Evolutionary conservation across 2,113 vertebrate species (phyloP), one percentile per base, ranked within the genome.

Genomic region (Gymnogyps californianus): DNA sequence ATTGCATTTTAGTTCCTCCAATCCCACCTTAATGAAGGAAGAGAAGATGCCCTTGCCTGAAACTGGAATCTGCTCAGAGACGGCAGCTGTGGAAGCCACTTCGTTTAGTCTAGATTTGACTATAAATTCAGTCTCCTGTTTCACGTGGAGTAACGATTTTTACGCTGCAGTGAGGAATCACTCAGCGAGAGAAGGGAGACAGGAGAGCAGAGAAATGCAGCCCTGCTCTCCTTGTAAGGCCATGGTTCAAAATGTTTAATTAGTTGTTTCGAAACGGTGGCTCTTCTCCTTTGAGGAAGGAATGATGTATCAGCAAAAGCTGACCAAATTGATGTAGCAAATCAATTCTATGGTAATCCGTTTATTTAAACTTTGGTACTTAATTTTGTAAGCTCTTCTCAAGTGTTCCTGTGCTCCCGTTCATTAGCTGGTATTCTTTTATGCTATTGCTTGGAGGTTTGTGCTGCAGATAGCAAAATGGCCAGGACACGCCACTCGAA

Each of bases 291-390:
- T 87, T 87, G 92, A 95, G 93, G 58, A 84, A 90, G 83, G 40
- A 96, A 79, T 87, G 96, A 95, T 96, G 93, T 87, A 93, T 95
- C 97, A 96, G 96, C 95, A 96, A 83, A 96, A 97, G 93, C 95
- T 74, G 94, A 92, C 96, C 87, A 93, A 93, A 93, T 49, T 95
- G 95, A 97, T 92, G 93, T 89, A 97, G 96, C 96, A 95, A 95
- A 97, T 98, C 95, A 97, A 96, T 97, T 94, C 92, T 86, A 90
- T 94, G 93, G 93, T 95, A 96, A 97, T 97, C 95, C 69, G 55
- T 98, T 97, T 97, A 97, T 97, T 97, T 97, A 97, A 97, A 97
- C 95, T 96, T 96, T 93, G 92, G 77, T 97, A 90, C 93, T 97
- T 97, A 97, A 98, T 97, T 97, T 97, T 97, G 96, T 97, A 97